phyloP scores from a whole-genome alignment of 2,888 invertebrate genomes.

The Toxonevra muliebris region DNA sequence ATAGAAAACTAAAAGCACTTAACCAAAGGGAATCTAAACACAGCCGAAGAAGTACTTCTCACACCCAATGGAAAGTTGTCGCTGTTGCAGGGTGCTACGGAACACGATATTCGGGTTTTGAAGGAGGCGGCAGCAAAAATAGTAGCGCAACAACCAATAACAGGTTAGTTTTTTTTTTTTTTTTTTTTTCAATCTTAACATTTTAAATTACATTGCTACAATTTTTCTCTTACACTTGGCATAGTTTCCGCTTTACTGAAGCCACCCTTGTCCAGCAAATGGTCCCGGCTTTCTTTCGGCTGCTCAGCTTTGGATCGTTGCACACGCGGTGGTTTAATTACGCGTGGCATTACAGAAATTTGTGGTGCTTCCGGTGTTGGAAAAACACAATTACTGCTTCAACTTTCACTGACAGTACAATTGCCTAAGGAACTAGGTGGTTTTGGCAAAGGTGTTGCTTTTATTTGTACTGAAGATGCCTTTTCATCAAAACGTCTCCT shows the following conservation, averaged over 20 bases:
- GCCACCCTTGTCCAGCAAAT: constrained; percentile 48
- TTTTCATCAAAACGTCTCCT: constrained; percentile 77
- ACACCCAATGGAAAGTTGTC: constrained; percentile 45
- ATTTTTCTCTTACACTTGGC: not conserved
- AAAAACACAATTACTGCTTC: constrained; percentile 80
- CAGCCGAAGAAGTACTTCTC: too few relatives aligned
- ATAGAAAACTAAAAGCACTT: not conserved
- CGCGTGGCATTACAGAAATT: constrained; percentile 77
- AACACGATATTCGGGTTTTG: constrained; percentile 56
- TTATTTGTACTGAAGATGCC: constrained; percentile 76
- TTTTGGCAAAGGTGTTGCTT: constrained; percentile 70
- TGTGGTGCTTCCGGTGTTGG: constrained; percentile 77
- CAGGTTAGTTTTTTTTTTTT: constrained; percentile 47
- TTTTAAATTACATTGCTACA: not conserved
- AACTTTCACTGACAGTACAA: constrained; percentile 75
- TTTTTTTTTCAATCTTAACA: not conserved
- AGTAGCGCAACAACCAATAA: constrained; percentile 48
- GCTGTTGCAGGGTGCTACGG: constrained; percentile 50
- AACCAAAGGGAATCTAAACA: too few relatives aligned
- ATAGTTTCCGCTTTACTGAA: constrained; percentile 44
- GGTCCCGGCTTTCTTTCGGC: constrained; percentile 65
- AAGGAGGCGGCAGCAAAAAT: constrained; percentile 61
- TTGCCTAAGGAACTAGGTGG: constrained; percentile 67
- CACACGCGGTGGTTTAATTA: constrained; percentile 73
- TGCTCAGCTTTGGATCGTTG: constrained; percentile 70